Evolutionary conservation across 2,888 invertebrate species (phyloP).

Genomic region (Dione juno): DNA sequence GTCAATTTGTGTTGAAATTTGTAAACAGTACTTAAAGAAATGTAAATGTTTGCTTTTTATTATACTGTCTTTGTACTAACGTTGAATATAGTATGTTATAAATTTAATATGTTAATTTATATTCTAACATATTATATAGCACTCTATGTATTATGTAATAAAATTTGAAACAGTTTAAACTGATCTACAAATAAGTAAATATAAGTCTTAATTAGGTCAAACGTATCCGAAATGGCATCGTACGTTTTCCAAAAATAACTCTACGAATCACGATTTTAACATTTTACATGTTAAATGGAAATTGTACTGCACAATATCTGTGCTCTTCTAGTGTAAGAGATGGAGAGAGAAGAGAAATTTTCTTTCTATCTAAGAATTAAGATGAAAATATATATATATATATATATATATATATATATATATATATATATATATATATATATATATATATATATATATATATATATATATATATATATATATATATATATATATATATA

Average conservation of each 20-base stretch:
- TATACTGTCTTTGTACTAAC: too few species aligned
- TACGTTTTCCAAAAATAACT: constrained; percentile 24
- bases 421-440: too few species aligned
- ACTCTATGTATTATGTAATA: background rate
- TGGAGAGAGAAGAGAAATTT: too few species aligned
- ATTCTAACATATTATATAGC: background rate
- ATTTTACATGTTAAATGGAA: background rate
- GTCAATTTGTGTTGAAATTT: background rate
- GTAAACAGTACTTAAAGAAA: too few species aligned
- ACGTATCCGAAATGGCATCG: constrained; percentile 25
- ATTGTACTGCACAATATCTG: background rate
- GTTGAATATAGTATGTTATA: background rate
- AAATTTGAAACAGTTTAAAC: constrained; percentile 1
- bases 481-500: too few species aligned
- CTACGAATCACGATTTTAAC: constrained; percentile 9
- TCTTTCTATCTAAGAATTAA: too few species aligned
- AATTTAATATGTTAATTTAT: background rate
- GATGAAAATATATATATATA: too few species aligned
- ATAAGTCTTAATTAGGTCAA: constrained; percentile 31
- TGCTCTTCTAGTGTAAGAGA: too few species aligned
- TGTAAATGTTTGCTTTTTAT: too few species aligned
- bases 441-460: too few species aligned
- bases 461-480: too few species aligned
- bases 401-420: too few species aligned
- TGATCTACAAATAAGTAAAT: constrained; percentile 15